These are phyloP conservation scores for Varanus salvator DNA, from an alignment of 2,113 vertebrate genomes.

Conservation along the genomic window DNA sequence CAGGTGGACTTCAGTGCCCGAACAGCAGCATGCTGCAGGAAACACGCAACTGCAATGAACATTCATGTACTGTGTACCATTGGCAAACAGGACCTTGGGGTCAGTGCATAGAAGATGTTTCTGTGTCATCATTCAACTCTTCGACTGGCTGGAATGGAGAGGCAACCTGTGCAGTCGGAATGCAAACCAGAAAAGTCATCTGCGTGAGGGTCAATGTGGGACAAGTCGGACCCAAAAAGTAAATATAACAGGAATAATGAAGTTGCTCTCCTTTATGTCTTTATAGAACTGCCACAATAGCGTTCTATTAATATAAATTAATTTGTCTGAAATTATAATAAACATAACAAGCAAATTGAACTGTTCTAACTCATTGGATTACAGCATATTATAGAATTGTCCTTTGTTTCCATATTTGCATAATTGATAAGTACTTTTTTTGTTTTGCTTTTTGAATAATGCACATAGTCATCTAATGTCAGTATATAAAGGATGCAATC, in stretches of 20 bases:
- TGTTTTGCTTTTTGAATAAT: neutral
- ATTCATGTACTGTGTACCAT: conserved; percentile 95
- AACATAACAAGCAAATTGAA: neutral
- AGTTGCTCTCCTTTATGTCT: neutral
- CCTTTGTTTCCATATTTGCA: neutral
- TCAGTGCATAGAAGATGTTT: conserved; percentile 89
- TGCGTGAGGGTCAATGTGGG: conserved; percentile 97
- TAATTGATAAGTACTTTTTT: neutral
- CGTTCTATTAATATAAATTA: neutral
- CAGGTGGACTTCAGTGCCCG: conserved; percentile 89
- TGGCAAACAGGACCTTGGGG: conserved; percentile 96
- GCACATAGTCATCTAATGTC: neutral
- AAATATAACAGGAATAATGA: conserved; percentile 56
- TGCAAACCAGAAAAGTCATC: conserved; percentile 98
- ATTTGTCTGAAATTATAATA: neutral
- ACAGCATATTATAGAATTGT: neutral
- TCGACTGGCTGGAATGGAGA: conserved; percentile 76
- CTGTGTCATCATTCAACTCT: conserved; percentile 84
- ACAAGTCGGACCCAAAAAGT: conserved; percentile 99
- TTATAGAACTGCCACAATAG: neutral
- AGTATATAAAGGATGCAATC: conserved; percentile 14
- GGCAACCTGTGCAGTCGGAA: conserved; percentile 86
- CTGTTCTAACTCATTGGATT: neutral
- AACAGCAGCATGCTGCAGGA: conserved; percentile 92
- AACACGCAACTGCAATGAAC: conserved; percentile 92